Evolutionary conservation across 2,113 vertebrate genomes (phyloP).

Genomic region (Henicopernis longicauda): DNA sequence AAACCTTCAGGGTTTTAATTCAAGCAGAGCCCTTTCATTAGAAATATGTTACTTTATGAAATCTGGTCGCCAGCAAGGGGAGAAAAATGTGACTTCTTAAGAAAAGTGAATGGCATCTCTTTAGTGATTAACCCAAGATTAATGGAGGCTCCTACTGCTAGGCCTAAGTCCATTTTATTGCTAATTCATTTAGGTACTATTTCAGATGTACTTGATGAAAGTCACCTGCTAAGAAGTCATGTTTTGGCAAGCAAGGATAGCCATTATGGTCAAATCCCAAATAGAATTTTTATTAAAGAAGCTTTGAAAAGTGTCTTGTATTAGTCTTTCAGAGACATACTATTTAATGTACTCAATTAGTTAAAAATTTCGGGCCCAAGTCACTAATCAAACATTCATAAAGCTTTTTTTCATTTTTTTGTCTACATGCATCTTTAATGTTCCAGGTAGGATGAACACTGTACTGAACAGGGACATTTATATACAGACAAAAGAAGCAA

Average conservation of each 20-base stretch:
- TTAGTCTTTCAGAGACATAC: conserved; percentile 70
- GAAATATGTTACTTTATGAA: conserved; percentile 97
- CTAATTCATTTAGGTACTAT: conserved; percentile 99
- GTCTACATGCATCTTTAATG: conserved; percentile 10
- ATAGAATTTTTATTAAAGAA: conserved; percentile 84
- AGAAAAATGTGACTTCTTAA: conserved; percentile 98
- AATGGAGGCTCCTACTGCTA: conserved; percentile 96
- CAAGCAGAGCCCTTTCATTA: conserved; percentile 99
- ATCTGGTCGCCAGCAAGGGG: conserved; percentile 91
- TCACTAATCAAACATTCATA: conserved; percentile 51
- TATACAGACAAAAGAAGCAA: conserved; percentile 44
- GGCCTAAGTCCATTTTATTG: conserved; percentile 97
- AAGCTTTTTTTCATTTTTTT: neutral
- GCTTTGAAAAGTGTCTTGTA: conserved; percentile 81
- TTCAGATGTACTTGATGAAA: conserved; percentile 93
- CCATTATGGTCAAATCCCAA: conserved; percentile 92
- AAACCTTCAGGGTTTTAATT: conserved; percentile 91
- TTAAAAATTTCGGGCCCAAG: conserved; percentile 66
- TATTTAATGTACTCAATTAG: conserved; percentile 77
- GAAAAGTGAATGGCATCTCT: conserved; percentile 99
- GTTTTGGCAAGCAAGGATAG: conserved; percentile 92
- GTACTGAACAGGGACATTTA: conserved; percentile 20
- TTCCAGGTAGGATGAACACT: conserved; percentile 58
- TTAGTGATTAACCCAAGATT: conserved; percentile 98
- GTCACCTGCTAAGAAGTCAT: conserved; percentile 97